These are phyloP conservation scores for Ranitomeya imitator DNA, from an alignment of 2,113 vertebrate species.

Conservation along the genomic window DNA sequence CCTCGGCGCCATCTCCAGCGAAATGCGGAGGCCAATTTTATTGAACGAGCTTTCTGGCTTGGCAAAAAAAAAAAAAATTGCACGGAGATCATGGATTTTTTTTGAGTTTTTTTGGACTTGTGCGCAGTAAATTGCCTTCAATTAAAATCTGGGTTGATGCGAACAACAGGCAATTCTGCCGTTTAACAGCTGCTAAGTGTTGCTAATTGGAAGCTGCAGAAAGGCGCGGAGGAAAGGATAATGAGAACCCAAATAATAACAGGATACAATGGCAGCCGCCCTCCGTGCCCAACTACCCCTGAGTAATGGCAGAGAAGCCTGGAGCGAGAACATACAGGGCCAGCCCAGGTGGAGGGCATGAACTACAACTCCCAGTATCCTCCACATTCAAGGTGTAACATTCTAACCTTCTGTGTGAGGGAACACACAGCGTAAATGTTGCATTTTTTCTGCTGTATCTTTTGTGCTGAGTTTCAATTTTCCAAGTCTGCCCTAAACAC, in stretches of 20 bases:
- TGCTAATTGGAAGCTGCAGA: conserved; percentile 54
- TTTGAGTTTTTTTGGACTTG: conserved; percentile 44
- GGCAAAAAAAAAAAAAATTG: conserved; percentile 33
- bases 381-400: not conserved
- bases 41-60: conserved; percentile 20
- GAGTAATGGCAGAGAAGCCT: not conserved
- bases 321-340: too few species aligned
- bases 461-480: too few species aligned
- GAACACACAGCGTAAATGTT: not conserved
- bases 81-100: conserved; percentile 48
- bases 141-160: conserved; percentile 56
- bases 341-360: not conserved
- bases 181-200: conserved; percentile 57
- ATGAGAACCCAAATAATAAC: conserved; percentile 52
- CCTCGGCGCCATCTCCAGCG: not conserved
- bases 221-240: conserved; percentile 39
- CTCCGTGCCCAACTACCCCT: too few species aligned
- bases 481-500: too few species aligned
- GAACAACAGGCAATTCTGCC: conserved; percentile 52
- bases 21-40: conserved; percentile 38
- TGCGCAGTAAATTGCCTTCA: conserved; percentile 58
- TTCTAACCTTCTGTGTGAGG: too few species aligned
- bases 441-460: too few species aligned
- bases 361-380: not conserved
- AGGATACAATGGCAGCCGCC: not conserved